phyloP scores from a whole-genome alignment of 2,888 invertebrate species.

The Elgonia sp. region DNA sequence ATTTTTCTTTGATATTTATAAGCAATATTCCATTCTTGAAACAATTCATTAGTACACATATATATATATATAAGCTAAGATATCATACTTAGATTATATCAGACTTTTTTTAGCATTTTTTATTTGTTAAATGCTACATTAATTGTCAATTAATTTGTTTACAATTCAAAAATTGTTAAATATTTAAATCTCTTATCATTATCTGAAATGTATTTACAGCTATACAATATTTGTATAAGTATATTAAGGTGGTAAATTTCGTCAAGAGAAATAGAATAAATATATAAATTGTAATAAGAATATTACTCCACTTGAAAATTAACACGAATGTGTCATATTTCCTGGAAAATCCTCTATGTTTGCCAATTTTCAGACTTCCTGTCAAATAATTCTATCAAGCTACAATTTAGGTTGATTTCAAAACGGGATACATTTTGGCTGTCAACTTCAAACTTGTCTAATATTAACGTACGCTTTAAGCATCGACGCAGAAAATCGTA shows the following conservation, averaged over 20 bases:
- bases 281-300: neutral
- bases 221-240: too few relatives aligned
- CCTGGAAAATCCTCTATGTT: neutral
- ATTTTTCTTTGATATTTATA: neutral
- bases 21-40: conserved; percentile 36
- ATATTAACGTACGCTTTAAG: too few relatives aligned
- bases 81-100: too few relatives aligned
- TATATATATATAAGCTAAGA: too few relatives aligned
- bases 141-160: neutral
- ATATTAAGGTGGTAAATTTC: too few relatives aligned
- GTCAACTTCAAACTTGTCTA: neutral
- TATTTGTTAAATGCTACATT: neutral
- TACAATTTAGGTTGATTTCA: neutral
- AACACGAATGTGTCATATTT: conserved; percentile 17
- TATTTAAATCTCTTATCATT: too few relatives aligned
- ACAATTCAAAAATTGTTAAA: too few relatives aligned
- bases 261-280: too few relatives aligned
- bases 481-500: too few relatives aligned
- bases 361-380: conserved; percentile 19
- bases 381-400: conserved; percentile 17
- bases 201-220: too few relatives aligned
- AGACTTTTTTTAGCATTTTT: too few relatives aligned
- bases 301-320: neutral
- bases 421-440: conserved; percentile 10
- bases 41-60: neutral